Base-by-base conservation (phyloP, 2,888 invertebrate species). In the Tenthredo amoena region DNA sequence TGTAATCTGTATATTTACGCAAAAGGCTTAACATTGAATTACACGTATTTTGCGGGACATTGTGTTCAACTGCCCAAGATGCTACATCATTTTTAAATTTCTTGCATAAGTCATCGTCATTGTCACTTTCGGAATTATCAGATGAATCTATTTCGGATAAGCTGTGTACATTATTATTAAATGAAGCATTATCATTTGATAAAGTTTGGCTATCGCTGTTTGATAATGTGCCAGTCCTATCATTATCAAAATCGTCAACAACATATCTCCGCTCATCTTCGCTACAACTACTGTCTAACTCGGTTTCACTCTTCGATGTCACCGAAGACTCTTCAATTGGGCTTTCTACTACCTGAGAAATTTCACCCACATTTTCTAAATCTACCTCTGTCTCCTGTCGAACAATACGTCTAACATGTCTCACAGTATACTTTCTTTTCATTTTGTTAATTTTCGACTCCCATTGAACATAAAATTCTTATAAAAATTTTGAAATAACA, bases 1-100 rank as follows among this genome's bases (percentile, higher is more conserved):
- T 40, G 71, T 71, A 40, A 71, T 71, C 7, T 12, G 71, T 71
- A 37, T 71, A 71, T 71, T 71, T 71, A 40, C 40, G 37, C 34
- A 71, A 71, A 37, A 71, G 71, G 37, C 71, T n/a, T 6, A 72
- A 40, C 40, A 72, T 72, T 72, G 18, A 72, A 72, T 72, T 40
- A 40, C 71, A 72, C 40, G 40, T 40, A 37, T 40, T 40, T 18
- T 72, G 71, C n/a, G 71, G 71, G 40, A 72, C 71, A 72, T 72
- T 72, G 40, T 37, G 71, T 72, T 72, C n/a, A 40, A 72, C 34
- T 34, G 71, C 71, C 71, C 71, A 72, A 72, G 37, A 37, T 37
- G 71, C 71, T 4, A 72, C 71, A 37, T 40, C 40, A 34, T 72
- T 72, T 72, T 40, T 40, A 72, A 72, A 72, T n/a, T 72, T 37